A percentile compares a stretch with the other conserved stretches of the same genome.
These are phyloP conservation scores for Toxotes jaculatrix DNA, from an alignment of 2,113 vertebrate species.

Conservation along the genomic window DNA sequence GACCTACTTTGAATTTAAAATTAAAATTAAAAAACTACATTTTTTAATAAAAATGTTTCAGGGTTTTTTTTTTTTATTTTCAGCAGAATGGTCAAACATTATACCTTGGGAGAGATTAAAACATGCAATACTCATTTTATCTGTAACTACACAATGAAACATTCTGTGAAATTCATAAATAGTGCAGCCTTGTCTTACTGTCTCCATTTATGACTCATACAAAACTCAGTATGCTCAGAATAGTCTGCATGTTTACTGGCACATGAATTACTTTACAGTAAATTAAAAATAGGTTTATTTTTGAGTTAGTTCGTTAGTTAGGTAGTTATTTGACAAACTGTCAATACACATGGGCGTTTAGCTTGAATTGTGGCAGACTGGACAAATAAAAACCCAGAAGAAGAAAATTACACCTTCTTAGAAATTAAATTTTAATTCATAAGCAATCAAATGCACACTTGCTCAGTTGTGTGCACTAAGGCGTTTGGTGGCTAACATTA, in stretches of 20 bases:
- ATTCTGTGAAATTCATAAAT: conserved; percentile 24
- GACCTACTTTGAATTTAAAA: conserved; percentile 57
- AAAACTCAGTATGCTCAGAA: neutral
- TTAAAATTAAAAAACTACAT: too few relatives aligned
- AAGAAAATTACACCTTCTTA: neutral
- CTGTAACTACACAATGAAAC: conserved; percentile 21
- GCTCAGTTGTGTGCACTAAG: neutral
- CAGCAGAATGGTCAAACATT: conserved; percentile 12
- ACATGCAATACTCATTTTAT: conserved; percentile 4
- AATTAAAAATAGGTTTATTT: neutral
- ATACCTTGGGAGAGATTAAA: neutral
- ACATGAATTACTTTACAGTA: neutral
- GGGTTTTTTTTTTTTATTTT: neutral
- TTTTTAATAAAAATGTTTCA: conserved; percentile 19
- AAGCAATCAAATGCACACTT: neutral
- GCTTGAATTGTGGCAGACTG: neutral
- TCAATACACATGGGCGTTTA: neutral
- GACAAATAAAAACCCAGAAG: neutral
- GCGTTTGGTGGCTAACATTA: neutral
- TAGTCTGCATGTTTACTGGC: conserved; percentile 1
- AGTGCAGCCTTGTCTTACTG: neutral
- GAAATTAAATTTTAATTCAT: neutral
- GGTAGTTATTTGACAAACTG: neutral
- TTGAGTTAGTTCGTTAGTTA: neutral
- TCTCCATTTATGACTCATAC: conserved; percentile 45